A percentile compares a stretch with the other conserved stretches of the same genome.
phyloP scores from a whole-genome alignment of 2,797 vertebrate species.

The Oryzias dopingdopingensis region DNA sequence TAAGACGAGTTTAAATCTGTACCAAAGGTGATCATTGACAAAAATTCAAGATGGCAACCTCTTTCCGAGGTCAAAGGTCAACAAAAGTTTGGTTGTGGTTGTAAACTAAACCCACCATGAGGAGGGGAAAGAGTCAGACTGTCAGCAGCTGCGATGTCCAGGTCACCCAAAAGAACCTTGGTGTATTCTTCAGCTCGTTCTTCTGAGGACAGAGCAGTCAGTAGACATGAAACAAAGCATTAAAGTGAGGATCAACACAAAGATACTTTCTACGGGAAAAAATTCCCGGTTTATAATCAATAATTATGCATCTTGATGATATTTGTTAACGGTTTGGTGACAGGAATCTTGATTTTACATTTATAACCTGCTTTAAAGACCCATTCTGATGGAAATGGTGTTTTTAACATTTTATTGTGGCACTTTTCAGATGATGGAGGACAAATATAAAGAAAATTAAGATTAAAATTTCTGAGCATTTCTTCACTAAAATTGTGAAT shows the following conservation, averaged over 20 bases:
- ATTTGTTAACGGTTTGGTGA: background rate
- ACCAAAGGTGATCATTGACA: background rate
- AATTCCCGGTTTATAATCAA: too few species aligned
- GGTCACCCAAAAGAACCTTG: conserved; percentile 86
- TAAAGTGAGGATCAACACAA: background rate
- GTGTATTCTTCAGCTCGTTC: conserved; percentile 82
- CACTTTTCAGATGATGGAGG: too few species aligned
- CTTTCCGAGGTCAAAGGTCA: too few species aligned
- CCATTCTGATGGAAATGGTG: background rate
- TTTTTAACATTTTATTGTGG: background rate
- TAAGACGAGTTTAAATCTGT: too few species aligned
- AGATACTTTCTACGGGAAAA: background rate
- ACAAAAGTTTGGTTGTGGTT: too few species aligned
- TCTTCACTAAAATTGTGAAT: too few species aligned
- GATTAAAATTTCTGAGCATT: too few species aligned
- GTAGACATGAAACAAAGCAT: background rate
- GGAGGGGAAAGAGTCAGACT: conserved; percentile 85
- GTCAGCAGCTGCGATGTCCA: conserved; percentile 86
- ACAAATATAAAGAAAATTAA: too few species aligned
- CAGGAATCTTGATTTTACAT: background rate
- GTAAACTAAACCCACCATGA: conserved; percentile 69
- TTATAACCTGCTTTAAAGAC: background rate
- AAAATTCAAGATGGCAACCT: too few species aligned
- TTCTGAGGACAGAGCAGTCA: conserved; percentile 38
- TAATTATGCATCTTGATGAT: background rate